Base-by-base conservation (phyloP, 2,797 vertebrate genomes). In the Tolypeutes matacus region DNA sequence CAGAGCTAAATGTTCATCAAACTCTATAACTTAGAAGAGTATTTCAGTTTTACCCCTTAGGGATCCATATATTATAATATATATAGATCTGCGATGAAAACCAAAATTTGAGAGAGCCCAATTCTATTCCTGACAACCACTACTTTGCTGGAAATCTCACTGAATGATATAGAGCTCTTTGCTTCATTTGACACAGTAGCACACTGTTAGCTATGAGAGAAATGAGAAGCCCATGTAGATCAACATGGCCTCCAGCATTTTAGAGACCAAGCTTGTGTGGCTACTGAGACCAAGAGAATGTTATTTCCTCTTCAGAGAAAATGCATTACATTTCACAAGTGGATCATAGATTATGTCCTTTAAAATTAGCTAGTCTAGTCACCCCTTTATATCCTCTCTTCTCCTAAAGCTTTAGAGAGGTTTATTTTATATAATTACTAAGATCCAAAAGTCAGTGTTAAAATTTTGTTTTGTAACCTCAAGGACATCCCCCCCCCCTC, bases 1-100 rank as follows among this genome's bases (percentile, higher is more conserved):
- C 13, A 72, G 75, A 93, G 86, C 58, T 60, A 70, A 93, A 86
- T 65, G 80, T 42, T 80, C 70, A 21, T 81, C 27, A 53, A 72
- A 72, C 39, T 62, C 20, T 9, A 72, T 39, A 78, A 77, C 86
- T 92, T 10, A 69, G 17, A 46, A 85, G 58, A 25, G 7, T 39
- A 80, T 51, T 87, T 81, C 25, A 58, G 51, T 69, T 76, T 81
- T 73, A 42, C 11, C 15, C 12, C 72, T 80, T 73, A n/a, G 4
- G 62, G 14, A 29, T 72, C 17, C 1, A 4, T 53, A 64, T 87
- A 39, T 15, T 73, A 34, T 42, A 72, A 23, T 11, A 29, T 81
- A 62, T 27, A 42, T 2, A 21, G 72, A 73, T 42, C 17, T 31
- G 25, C 51, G 42, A 72, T 53, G 7, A 70, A 76, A 81, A 73